A percentile compares a stretch with the other conserved stretches of the same genome.
Evolutionary conservation across 2,113 vertebrate species (phyloP).

Genomic region (Pitta sordida): DNA sequence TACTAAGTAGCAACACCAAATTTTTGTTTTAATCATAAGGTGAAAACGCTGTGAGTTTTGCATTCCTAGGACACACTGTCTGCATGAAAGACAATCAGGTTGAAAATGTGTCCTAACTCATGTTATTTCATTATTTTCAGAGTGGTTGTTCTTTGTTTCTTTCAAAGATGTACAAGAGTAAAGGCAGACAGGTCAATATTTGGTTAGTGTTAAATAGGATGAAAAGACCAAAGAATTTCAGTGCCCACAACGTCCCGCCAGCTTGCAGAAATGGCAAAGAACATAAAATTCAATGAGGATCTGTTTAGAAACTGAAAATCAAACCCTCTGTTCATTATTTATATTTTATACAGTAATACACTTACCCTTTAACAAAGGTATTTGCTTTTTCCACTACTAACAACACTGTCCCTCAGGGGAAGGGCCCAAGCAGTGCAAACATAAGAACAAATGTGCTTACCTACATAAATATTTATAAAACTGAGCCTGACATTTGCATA

Average conservation of each 20-base stretch:
- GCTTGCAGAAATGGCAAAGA: not conserved
- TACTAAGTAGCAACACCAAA: not conserved
- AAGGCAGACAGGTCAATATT: conserved; percentile 16
- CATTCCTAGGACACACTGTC: not conserved
- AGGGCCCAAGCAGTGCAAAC: not conserved
- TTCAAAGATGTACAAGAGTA: not conserved
- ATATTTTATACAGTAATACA: not conserved
- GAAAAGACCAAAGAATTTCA: not conserved
- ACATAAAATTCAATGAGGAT: not conserved
- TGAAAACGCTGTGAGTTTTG: not conserved
- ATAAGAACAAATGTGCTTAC: not conserved
- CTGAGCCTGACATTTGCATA: not conserved
- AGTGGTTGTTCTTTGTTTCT: not conserved
- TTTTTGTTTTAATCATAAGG: not conserved
- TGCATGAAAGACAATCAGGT: not conserved
- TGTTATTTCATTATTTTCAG: not conserved
- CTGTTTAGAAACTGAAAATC: not conserved
- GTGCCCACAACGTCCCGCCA: not conserved
- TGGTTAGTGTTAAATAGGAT: not conserved
- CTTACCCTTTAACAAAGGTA: not conserved
- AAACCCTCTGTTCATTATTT: not conserved
- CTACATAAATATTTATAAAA: conserved; percentile 24
- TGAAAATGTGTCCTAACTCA: not conserved
- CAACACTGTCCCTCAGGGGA: not conserved
- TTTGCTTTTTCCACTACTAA: not conserved